phyloP scores from a whole-genome alignment of 1,140 invertebrate species.

The Lucilia cuprina region DNA sequence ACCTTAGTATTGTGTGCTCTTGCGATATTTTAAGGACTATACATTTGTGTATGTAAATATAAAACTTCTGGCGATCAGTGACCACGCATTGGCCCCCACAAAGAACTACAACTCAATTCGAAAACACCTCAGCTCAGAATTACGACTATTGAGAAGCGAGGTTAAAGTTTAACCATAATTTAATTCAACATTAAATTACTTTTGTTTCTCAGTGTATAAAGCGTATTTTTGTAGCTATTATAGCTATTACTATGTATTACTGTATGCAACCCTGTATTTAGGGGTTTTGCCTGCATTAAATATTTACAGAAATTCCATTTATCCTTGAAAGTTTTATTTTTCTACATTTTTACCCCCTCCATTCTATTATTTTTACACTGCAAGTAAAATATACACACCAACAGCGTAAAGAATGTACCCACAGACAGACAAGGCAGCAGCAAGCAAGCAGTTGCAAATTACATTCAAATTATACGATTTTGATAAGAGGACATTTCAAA shows the following conservation, averaged over 20 bases:
- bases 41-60: no score
- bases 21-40: no score
- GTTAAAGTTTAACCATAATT: no score
- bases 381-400: neutral
- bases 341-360: neutral
- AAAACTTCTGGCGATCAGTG: no score
- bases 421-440: no score
- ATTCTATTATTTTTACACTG: neutral
- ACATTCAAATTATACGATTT: constrained; percentile 62
- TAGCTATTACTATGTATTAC: neutral
- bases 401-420: neutral
- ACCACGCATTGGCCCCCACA: no score
- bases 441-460: constrained; percentile 55
- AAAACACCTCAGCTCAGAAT: no score
- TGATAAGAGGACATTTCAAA: constrained; percentile 60
- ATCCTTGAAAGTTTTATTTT: constrained; percentile 26
- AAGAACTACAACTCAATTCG: no score
- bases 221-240: neutral
- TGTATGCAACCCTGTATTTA: constrained; percentile 7
- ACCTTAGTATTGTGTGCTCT: no score
- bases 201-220: neutral
- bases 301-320: constrained; percentile 30
- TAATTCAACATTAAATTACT: no score
- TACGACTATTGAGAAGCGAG: no score
- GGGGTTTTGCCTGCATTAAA: constrained; percentile 25